Base-by-base conservation (phyloP, 23 tunicate genomes). In the Halocynthia aurantium region DNA sequence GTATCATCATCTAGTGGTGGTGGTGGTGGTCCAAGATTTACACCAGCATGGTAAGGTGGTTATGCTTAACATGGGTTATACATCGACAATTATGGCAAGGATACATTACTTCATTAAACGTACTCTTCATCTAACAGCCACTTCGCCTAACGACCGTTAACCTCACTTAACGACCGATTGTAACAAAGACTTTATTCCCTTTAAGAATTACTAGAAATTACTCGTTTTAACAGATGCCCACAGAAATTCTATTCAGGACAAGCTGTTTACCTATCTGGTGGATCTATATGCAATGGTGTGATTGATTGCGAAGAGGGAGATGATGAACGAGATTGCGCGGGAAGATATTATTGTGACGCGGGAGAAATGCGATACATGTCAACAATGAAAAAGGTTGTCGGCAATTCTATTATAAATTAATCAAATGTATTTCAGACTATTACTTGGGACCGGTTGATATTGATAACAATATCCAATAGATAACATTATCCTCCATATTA, bases 251-350 rank as follows among this genome's bases (percentile, higher is more conserved):
- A 31, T 31, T 31, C 44, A 31, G 44, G 44, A 31, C 44, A 31
- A 31, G 44, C 44, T 31, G 44, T 31, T 15, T 15, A 20, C 5
- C 62, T 52, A n/a, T 50, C 52, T 8, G 81, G 81, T 7, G 17
- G 50, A 52, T 77, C 81, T 22, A 77, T 77, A 17, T 77, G 81
- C 72, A 77, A 77, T 63, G 81, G 81, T 9, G 56, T 77, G 8
- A 50, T 62, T 2, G 81, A 77, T 15, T 77, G 81, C 50, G 19
- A 10, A 6, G 57, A 77, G 6, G 81, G 72, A 62, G 8, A 52
- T 7, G 81, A 77, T 77, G 81, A 77, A 77, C 50, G 51, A 22
- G 7, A 51, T 8, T 77, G 81, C 53, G 12, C 55, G 5, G 81
- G 62, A 6, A 7, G 72, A 40, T 77, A 62, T 77, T 61, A 51